These are phyloP conservation scores for Hystrix brachyura DNA, from an alignment of 2,113 vertebrate genomes.

Conservation along the genomic window DNA sequence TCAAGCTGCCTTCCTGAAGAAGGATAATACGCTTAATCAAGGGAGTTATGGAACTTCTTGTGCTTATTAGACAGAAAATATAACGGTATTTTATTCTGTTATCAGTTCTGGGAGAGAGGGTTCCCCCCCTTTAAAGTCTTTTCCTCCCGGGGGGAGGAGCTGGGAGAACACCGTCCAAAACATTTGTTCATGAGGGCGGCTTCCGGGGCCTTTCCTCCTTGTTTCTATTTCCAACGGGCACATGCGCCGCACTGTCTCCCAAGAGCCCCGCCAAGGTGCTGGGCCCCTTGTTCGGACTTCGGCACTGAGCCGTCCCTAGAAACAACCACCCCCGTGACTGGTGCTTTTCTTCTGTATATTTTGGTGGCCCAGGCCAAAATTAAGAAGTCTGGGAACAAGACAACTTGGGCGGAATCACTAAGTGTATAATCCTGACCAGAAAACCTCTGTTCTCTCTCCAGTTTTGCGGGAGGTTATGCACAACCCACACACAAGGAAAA, in stretches of 20 bases:
- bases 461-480: background rate
- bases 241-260: conserved; percentile 36
- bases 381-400: conserved; percentile 56
- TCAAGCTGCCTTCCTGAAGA: conserved; percentile 93
- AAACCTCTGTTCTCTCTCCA: conserved; percentile 58
- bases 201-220: conserved; percentile 52
- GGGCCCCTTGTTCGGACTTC: conserved; percentile 56
- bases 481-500: background rate
- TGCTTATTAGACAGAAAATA: conserved; percentile 98
- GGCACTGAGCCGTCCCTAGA: background rate
- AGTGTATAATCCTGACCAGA: conserved; percentile 47
- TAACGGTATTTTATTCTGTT: conserved; percentile 95
- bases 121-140: conserved; percentile 62
- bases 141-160: conserved; percentile 87
- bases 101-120: conserved; percentile 89
- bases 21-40: conserved; percentile 94
- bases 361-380: conserved; percentile 48
- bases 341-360: conserved; percentile 39
- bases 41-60: conserved; percentile 96
- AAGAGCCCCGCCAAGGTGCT: background rate
- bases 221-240: background rate
- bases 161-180: conserved; percentile 57
- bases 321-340: conserved; percentile 10
- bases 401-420: conserved; percentile 48
- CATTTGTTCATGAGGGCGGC: conserved; percentile 47